Evolutionary conservation across 2,797 vertebrate genomes (phyloP).

Genomic region (Darevskia mixta): DNA sequence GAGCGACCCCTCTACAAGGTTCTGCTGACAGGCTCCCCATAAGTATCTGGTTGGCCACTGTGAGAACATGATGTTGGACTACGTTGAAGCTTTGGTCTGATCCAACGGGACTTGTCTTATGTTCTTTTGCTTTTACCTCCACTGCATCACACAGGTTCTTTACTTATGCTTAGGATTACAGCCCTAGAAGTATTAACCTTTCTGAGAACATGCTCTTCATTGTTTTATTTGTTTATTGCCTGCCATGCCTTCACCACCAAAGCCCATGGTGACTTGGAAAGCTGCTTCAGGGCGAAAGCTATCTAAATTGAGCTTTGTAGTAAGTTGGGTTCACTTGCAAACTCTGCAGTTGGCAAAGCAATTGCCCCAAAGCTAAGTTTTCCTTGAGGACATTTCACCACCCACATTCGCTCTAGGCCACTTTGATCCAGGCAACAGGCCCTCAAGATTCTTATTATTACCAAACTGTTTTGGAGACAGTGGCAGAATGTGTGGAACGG

Average conservation of each 20-base stretch:
- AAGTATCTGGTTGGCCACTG: too few relatives aligned
- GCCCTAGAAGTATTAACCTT: background rate
- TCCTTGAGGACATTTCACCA: background rate
- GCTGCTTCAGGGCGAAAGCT: background rate
- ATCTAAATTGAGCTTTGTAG: too few relatives aligned
- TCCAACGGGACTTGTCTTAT: too few relatives aligned
- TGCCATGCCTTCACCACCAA: background rate
- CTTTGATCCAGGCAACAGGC: background rate
- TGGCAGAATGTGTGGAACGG: background rate
- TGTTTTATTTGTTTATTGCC: background rate
- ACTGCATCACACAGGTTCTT: too few relatives aligned
- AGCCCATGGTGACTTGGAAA: background rate
- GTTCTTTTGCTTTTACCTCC: too few relatives aligned
- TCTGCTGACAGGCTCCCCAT: too few relatives aligned
- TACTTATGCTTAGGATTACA: background rate
- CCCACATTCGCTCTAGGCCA: background rate
- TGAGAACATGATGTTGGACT: too few relatives aligned
- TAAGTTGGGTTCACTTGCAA: background rate
- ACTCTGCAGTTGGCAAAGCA: background rate
- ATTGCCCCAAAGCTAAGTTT: background rate
- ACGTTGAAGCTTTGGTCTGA: too few relatives aligned
- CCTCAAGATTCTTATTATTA: conserved; percentile 17
- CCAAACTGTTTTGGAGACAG: background rate
- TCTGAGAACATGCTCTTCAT: background rate
- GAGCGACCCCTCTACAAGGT: too few relatives aligned